phyloP scores from a whole-genome alignment of 2,113 vertebrate genomes.

The Actenoides lindsayi region DNA sequence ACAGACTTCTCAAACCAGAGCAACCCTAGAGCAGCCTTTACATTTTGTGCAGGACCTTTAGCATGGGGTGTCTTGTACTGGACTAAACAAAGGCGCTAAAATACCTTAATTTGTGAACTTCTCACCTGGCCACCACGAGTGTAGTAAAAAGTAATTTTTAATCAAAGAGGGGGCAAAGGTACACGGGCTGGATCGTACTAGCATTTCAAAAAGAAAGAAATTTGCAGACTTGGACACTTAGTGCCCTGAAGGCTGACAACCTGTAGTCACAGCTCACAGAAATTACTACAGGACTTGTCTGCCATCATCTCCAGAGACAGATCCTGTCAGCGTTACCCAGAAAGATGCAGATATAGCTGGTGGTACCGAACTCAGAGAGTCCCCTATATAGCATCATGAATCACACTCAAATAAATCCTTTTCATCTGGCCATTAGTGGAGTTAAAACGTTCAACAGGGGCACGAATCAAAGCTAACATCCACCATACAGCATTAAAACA shows the following conservation, averaged over 20 bases:
- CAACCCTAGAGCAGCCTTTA: neutral
- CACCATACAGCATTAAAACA: neutral
- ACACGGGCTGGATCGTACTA: neutral
- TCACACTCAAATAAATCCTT: neutral
- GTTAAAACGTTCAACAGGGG: neutral
- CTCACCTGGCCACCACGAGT: rapidly evolving
- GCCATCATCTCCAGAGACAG: rapidly evolving
- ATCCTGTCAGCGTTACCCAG: neutral
- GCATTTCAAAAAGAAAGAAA: neutral
- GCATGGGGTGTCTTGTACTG: rapidly evolving
- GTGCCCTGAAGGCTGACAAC: neutral
- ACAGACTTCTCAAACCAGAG: neutral
- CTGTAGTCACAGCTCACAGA: neutral
- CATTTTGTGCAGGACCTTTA: neutral
- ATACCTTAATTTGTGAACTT: neutral
- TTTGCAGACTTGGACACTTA: neutral
- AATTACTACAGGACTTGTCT: neutral
- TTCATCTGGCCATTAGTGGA: neutral
- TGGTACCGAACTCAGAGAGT: neutral
- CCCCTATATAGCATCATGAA: neutral
- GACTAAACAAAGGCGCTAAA: neutral
- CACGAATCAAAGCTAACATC: neutral
- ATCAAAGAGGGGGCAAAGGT: neutral
- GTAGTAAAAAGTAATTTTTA: neutral
- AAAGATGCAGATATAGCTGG: neutral